These are phyloP conservation scores for Lycaena phlaeas DNA, from an alignment of 2,888 invertebrate genomes.

Conservation along the genomic window DNA sequence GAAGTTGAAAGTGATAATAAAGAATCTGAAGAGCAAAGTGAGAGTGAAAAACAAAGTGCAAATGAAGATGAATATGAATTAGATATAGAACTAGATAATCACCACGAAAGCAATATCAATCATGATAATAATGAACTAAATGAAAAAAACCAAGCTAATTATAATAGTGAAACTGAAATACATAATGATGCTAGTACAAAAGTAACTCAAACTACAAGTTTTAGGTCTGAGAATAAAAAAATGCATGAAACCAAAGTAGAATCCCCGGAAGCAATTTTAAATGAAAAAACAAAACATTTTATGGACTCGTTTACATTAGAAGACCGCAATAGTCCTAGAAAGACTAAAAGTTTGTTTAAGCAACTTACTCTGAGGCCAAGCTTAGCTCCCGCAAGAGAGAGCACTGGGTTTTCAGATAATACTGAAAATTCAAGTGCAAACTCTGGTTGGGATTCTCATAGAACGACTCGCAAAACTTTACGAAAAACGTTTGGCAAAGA, in stretches of 20 bases:
- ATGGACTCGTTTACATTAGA: conserved; percentile 30
- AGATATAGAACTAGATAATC: not conserved
- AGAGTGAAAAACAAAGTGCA: conserved; percentile 10
- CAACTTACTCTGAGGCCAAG: conserved; percentile 32
- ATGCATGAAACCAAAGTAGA: conserved; percentile 23
- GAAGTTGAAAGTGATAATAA: too few species aligned
- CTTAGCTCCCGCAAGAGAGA: conserved; percentile 34
- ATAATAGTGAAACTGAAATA: not conserved
- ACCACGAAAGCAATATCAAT: not conserved
- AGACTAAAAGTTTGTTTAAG: conserved; percentile 37
- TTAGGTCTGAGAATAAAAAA: conserved; percentile 18
- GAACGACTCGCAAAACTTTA: conserved; percentile 51
- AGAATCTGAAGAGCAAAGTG: conserved; percentile 14
- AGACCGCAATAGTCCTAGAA: conserved; percentile 36
- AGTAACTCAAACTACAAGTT: not conserved
- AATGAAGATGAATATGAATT: conserved; percentile 15
- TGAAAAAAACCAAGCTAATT: not conserved
- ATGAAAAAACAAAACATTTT: conserved; percentile 26
- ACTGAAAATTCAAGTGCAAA: conserved; percentile 47
- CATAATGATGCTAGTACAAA: not conserved
- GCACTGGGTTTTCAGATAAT: conserved; percentile 35
- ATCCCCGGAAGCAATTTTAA: conserved; percentile 41
- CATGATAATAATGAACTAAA: not conserved
- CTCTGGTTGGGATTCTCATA: conserved; percentile 61
- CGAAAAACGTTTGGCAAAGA: conserved; percentile 56